Base-by-base conservation (phyloP, 2,888 invertebrate species). In the Eledone cirrhosa region DNA sequence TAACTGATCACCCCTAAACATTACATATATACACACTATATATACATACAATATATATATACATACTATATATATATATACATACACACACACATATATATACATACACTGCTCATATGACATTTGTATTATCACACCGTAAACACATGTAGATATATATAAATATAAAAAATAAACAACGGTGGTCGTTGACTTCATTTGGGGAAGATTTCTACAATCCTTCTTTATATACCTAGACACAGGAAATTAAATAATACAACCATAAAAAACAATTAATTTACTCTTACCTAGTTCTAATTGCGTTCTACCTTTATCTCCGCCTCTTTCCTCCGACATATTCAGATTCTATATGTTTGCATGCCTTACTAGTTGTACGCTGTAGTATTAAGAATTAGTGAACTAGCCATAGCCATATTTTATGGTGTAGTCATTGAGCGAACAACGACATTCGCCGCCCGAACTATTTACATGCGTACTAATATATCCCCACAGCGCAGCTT, bases 401-500 rank as follows among this genome's bases (percentile, higher is more conserved):
- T 47, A 27, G 24, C 48, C 29, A 48, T 76, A 47, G 76, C 76
- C 76, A 76, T 76, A 48, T 76, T 76, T 76, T 76, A 48, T 47
- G 48, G 76, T 16, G 48, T 76, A 76, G 48, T 48, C 48, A 76
- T 76, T 48, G 29, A 29, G 48, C 29, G 47, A 76, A 47, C 76
- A 76, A 76, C 76, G 76, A 76, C 76, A 76, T 76, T 76, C 76
- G 48, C 76, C 76, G 76, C 47, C 76, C 47, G 76, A 48, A 76
- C 76, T 76, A 76, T 76, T 63, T 76, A 76, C 48, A 72, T n/a
- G 76, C 76, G 76, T 24, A 47, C 24, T 47, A 48, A 76, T 76
- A 76, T 48, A 41, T 48, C 24, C 19, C 27, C 13, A 47, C 33
- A 72, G 31, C 72, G 41, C 4, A 13, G 27, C 33, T 19, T 67